Evolutionary conservation across 1,140 invertebrate genomes (phyloP).

Genomic region (Bombus fervidus): DNA sequence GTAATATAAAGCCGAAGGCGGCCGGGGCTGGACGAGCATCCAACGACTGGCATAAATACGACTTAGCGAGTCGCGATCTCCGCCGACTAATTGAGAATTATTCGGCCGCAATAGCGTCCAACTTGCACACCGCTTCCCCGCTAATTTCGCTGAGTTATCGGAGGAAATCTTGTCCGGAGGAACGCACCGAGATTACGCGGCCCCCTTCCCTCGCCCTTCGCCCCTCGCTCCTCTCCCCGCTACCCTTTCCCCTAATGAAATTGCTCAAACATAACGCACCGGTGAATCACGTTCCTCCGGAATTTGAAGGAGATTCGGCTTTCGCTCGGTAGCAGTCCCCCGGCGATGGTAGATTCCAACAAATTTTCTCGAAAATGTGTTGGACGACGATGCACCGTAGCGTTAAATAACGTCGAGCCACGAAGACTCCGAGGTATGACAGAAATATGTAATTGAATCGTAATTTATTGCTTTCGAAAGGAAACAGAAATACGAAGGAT

Average conservation of each 20-base stretch:
- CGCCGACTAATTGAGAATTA: constrained; percentile 77
- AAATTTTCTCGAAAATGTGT: background rate
- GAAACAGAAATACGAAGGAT: background rate
- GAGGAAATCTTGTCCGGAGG: constrained; percentile 54
- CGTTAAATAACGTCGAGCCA: too few species aligned
- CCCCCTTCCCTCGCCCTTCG: too few species aligned
- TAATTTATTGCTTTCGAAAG: background rate
- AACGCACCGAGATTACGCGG: constrained; percentile 38
- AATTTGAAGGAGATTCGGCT: constrained; percentile 16
- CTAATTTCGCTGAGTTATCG: constrained; percentile 66
- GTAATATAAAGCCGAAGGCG: constrained; percentile 73
- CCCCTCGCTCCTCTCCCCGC: background rate
- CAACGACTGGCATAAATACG: constrained; percentile 74
- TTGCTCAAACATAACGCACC: constrained; percentile 26
- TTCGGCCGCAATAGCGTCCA: constrained; percentile 70
- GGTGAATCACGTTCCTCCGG: background rate
- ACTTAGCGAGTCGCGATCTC: constrained; percentile 72
- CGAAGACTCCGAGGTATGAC: background rate
- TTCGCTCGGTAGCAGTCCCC: background rate
- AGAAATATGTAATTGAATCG: background rate
- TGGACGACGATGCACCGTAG: too few species aligned
- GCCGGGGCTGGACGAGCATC: constrained; percentile 15
- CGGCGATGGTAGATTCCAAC: background rate
- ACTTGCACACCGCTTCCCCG: constrained; percentile 9
- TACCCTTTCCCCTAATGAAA: background rate